Base-by-base conservation (phyloP, 2,888 invertebrate species). In the Tetramorium bicarinatum region DNA sequence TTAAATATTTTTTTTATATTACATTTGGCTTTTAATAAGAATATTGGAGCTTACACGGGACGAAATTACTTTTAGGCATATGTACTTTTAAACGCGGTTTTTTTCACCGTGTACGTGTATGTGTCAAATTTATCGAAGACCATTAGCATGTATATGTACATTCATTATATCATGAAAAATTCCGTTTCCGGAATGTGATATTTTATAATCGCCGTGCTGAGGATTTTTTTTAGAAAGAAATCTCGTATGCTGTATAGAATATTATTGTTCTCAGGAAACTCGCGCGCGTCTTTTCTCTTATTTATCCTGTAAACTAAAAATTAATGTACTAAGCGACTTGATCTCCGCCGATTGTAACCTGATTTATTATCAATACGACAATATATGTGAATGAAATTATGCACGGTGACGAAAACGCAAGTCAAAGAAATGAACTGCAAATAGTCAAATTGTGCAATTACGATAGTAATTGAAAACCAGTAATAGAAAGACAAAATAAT, bases 401-500 rank as follows among this genome's bases (percentile, higher is more conserved):
- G 15, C 54, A 66, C 67, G 44, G n/a, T 67, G 69, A 79, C 3
- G 54, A 62, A 64, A 67, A 47, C 8, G 69, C 47, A 25, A 76
- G 29, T 47, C 15, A 44, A 54, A 66, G n/a, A 59, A 59, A 56
- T 38, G 6, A 56, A 21, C 21, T 64, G 38, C 47, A 21, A 54
- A n/a, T 80, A 56, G n/a, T 54, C 49, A 66, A 66, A 52, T 81
- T 79, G 85, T 87, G 85, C 83, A 88, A 87, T 88, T 77, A 87
- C 77, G 82, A 83, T 69, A 89, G 83, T 87, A 77, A 72, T 82
- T 67, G 49, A 83, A 87, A 89, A 67, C 18, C 29, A 18, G 66
- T 88, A 75, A 67, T 82, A 75, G 44, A 83, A 90, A 90, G 93
- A 93, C 93, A 93, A 93, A 93, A 93, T 93, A 93, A 93, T 93